Conservation (phyloP, 2,888 invertebrate genomes). For the Sympetrum striolatum region DNA sequence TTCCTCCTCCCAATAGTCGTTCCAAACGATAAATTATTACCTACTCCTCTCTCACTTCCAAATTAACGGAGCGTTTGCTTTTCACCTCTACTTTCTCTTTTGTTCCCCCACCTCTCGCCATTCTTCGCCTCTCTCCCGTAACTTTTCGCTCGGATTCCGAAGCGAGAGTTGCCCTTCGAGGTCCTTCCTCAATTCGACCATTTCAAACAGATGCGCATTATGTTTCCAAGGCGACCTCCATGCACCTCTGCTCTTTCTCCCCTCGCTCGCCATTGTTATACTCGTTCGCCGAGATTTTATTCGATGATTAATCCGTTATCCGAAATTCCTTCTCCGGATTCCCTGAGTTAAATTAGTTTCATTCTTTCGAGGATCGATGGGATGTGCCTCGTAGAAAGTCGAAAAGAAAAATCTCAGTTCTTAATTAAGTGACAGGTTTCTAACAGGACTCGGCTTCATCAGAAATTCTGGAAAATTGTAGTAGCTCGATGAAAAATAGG, state of each 20-base stretch:
- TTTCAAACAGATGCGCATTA: not conserved
- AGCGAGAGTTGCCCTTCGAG: not conserved
- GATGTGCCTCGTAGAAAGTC: too few relatives aligned
- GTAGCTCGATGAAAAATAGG: too few relatives aligned
- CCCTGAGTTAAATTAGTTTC: too few relatives aligned
- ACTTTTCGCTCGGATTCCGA: not conserved
- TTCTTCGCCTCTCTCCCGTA: not conserved
- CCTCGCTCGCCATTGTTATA: not conserved
- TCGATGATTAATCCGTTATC: too few relatives aligned
- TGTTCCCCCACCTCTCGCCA: not conserved
- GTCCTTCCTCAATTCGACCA: not conserved
- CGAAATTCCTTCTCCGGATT: too few relatives aligned
- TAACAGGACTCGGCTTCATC: too few relatives aligned
- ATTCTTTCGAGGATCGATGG: too few relatives aligned
- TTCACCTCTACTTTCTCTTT: not conserved
- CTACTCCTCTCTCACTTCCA: not conserved
- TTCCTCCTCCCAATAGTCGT: not conserved
- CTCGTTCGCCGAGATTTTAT: not conserved
- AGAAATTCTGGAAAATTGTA: too few relatives aligned
- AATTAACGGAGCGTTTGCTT: not conserved
- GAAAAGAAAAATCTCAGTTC: too few relatives aligned
- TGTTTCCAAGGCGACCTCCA: not conserved
- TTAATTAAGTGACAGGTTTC: too few relatives aligned
- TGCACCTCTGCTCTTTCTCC: not conserved
- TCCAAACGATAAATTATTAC: not conserved